phyloP scores from a whole-genome alignment of 2,888 invertebrate species.

The Eumerus sabulonum region DNA sequence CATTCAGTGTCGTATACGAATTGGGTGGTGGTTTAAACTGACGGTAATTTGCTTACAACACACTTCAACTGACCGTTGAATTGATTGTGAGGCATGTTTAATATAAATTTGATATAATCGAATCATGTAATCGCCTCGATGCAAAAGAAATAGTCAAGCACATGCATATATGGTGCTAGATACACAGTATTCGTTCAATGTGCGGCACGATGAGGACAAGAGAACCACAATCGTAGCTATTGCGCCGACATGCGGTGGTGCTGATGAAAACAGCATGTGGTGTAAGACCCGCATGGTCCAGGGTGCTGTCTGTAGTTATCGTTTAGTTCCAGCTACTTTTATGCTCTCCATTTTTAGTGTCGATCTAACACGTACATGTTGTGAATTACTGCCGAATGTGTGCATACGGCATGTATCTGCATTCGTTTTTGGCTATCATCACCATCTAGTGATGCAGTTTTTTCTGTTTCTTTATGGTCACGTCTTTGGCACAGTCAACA shows the following conservation, averaged over 20 bases:
- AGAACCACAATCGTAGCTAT: conserved; percentile 2
- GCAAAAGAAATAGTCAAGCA: conserved; percentile 2
- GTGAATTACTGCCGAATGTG: conserved; percentile 61
- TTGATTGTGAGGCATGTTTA: no score
- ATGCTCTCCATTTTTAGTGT: conserved; percentile 68
- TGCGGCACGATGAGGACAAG: conserved; percentile 2
- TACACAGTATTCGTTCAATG: conserved; percentile 37
- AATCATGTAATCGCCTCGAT: conserved; percentile 58
- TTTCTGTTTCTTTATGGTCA: conserved; percentile 65
- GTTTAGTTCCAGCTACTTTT: conserved; percentile 68
- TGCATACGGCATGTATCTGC: conserved; percentile 30
- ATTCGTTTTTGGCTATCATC: conserved; percentile 63
- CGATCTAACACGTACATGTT: conserved; percentile 66
- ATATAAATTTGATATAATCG: conserved; percentile 64
- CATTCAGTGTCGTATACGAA: no score
- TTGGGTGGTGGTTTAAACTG: neutral
- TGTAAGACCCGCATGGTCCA: conserved; percentile 29
- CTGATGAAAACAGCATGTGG: conserved; percentile 36
- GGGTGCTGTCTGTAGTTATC: conserved; percentile 37
- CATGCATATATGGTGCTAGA: conserved; percentile 3
- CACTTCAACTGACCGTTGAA: neutral
- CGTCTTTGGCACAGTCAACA: conserved; percentile 34
- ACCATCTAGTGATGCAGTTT: conserved; percentile 59
- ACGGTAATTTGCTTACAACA: conserved; percentile 28
- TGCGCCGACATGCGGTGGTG: conserved; percentile 29